phyloP scores from a whole-genome alignment of 2,797 vertebrate genomes.

The Spatula versicolor region DNA sequence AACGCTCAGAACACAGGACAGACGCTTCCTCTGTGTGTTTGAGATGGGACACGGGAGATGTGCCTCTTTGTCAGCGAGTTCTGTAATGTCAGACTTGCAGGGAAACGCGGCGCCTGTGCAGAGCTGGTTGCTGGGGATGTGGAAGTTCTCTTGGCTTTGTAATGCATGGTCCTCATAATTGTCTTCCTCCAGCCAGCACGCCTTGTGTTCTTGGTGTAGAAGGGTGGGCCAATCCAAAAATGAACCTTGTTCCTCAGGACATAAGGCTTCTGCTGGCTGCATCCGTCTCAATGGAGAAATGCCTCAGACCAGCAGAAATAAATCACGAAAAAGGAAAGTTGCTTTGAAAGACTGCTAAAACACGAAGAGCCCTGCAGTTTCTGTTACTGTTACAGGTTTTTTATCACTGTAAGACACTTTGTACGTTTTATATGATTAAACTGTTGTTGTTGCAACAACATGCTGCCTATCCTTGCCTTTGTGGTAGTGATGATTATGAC shows the following conservation, averaged over 20 bases:
- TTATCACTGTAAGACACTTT: background rate
- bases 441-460: background rate
- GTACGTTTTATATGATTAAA: background rate
- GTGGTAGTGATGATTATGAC: background rate
- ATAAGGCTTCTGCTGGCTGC: background rate
- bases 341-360: background rate
- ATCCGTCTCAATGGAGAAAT: background rate
- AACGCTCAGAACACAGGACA: accelerated
- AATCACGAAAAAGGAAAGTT: background rate
- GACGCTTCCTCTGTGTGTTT: accelerated
- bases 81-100: background rate
- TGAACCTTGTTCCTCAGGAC: background rate
- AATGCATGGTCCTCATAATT: background rate
- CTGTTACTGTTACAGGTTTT: background rate
- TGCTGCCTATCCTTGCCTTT: background rate
- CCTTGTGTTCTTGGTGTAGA: background rate
- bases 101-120: background rate
- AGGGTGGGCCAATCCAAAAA: background rate
- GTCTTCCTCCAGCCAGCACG: background rate
- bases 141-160: background rate
- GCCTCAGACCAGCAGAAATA: background rate
- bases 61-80: background rate
- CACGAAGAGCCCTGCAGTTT: background rate
- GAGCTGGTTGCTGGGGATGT: background rate
- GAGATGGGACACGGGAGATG: background rate